Conservation (phyloP, 1,140 invertebrate genomes). For the Popillia japonica region DNA sequence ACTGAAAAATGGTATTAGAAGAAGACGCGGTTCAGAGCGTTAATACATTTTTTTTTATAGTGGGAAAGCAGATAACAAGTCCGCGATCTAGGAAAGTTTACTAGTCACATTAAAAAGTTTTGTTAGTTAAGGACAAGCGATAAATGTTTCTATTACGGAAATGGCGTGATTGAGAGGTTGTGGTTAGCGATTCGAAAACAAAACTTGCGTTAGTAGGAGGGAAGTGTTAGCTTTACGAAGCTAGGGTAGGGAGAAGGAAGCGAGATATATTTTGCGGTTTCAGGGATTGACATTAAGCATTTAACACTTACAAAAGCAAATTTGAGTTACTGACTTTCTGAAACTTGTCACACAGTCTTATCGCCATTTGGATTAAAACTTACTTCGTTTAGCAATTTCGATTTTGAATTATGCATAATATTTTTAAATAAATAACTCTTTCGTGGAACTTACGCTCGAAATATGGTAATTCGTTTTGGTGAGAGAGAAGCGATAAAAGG, state of each 20-base stretch:
- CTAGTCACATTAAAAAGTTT: neutral
- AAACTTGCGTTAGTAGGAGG: neutral
- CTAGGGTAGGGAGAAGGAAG: neutral
- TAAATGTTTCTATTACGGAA: neutral
- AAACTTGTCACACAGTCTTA: neutral
- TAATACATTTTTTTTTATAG: neutral
- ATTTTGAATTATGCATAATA: constrained; percentile 4
- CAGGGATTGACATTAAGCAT: constrained; percentile 12
- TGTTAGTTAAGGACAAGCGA: neutral
- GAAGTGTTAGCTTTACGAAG: neutral
- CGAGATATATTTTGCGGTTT: neutral
- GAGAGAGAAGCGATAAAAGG: neutral
- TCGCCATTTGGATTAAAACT: neutral
- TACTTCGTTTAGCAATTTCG: neutral
- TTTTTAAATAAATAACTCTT: constrained; percentile 6
- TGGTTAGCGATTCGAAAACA: neutral
- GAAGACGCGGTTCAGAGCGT: neutral
- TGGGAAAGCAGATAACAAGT: neutral
- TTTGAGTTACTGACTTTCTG: constrained; percentile 8
- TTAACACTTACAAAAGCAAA: constrained; percentile 16
- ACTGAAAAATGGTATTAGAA: neutral
- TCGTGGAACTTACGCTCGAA: neutral
- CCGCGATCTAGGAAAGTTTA: neutral
- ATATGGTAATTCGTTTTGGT: neutral
- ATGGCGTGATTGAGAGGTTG: neutral